Conservation (phyloP, 2,113 vertebrate species). For the Procavia capensis region DNA sequence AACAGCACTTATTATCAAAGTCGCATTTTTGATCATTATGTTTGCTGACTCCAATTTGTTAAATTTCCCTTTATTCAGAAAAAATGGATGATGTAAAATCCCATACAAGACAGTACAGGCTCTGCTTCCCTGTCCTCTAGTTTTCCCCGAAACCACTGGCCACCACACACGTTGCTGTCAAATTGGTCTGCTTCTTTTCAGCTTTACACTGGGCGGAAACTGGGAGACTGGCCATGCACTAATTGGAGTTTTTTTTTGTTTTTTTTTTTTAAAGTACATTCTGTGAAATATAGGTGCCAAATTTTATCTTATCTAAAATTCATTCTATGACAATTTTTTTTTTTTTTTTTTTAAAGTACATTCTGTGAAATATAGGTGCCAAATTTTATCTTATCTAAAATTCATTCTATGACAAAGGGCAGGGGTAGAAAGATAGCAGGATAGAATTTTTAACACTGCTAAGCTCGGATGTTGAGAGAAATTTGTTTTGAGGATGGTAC, state of each 20-base stretch:
- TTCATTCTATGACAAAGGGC: neutral
- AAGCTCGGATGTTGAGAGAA: neutral
- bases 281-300: neutral
- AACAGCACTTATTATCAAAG: conserved; percentile 59
- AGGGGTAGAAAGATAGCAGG: neutral
- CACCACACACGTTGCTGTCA: conserved; percentile 77
- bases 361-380: neutral
- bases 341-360: neutral
- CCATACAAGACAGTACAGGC: neutral
- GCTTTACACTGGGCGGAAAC: neutral
- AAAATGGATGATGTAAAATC: conserved; percentile 60
- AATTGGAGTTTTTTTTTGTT: neutral
- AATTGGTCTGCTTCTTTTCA: conserved; percentile 70
- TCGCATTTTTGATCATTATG: conserved; percentile 58
- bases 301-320: neutral
- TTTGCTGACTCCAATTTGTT: conserved; percentile 64
- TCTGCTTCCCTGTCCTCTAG: neutral
- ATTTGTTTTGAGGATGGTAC: neutral
- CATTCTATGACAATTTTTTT: neutral
- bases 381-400: neutral
- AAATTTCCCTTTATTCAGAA: conserved; percentile 69
- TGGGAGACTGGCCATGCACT: neutral
- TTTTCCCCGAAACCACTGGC: conserved; percentile 19
- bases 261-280: neutral
- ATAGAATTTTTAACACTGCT: neutral